Base-by-base conservation (phyloP, 2,797 vertebrate genomes). In the Notolabrus celidotus region DNA sequence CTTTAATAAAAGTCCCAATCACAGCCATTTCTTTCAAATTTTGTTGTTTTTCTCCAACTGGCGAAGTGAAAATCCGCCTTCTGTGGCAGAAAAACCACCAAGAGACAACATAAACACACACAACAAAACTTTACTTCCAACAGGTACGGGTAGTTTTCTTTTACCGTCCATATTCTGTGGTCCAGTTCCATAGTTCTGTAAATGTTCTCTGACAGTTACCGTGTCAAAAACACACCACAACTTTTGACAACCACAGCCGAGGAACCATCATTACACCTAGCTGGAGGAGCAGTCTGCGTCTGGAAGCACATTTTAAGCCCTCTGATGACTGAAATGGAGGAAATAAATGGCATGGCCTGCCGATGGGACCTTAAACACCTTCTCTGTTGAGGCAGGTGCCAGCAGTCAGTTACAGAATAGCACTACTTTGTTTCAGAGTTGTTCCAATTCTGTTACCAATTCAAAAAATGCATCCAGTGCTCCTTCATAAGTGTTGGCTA, bases 291-390 rank as follows among this genome's bases (percentile, higher is more conserved):
- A 25, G 75, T 59, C 47, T 71, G 41, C 68, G 45, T 42, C 2
- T 12, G 47, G 58, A 47, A 75, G 54, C 46, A 25, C 52, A 79
- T 84, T 76, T 39, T 65, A 23, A 3, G n/a, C 47, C 68, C 67
- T 71, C 52, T 74, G 66, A 34, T 61, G 59, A 76, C 68, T 66
- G 59, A 67, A 77, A 82, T 67, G 8, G 62, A 71, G 68, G 41
- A 75, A 78, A 79, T 77, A 46, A 83, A 86, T 83, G 80, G 62
- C 55, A 42, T 22, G 45, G 57, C 56, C 69, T 71, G 58, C 74
- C 67, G 72, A 72, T 73, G 67, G 72, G 67, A 46, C 63, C 61
- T 61, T 39, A 77, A 79, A 79, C 79, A 43, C 38, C 73, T 43
- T 36, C 12, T 36, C 14, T 36, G 34, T 36, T 36, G 12, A 11